phyloP scores from a whole-genome alignment of 2,888 invertebrate species.

The Tenthredo livida region DNA sequence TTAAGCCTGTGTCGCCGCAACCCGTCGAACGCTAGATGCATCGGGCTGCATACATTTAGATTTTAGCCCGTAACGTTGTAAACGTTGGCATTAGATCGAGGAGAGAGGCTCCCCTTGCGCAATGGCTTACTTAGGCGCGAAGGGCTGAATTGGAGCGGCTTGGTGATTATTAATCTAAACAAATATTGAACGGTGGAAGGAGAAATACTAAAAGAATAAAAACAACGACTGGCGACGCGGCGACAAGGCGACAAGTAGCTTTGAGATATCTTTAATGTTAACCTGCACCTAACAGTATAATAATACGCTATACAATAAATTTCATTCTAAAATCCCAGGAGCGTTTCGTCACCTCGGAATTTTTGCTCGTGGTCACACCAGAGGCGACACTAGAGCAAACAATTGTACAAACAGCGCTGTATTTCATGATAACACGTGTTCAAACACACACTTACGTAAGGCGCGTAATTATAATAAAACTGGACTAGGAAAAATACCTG shows the following conservation, averaged over 20 bases:
- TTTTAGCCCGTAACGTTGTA: constrained; percentile 1
- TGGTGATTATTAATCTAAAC: constrained; percentile 44
- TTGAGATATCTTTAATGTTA: constrained; percentile 49
- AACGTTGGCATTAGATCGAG: not conserved
- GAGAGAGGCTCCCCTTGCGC: not conserved
- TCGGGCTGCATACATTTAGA: not conserved
- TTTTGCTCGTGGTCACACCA: constrained; percentile 73
- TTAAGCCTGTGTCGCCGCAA: constrained; percentile 27
- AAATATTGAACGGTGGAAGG: constrained; percentile 20
- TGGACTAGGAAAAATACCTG: constrained; percentile 65
- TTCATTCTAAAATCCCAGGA: constrained; percentile 63
- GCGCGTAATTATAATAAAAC: constrained; percentile 75
- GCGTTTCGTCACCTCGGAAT: constrained; percentile 59
- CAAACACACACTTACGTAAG: constrained; percentile 77
- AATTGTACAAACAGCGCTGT: constrained; percentile 77
- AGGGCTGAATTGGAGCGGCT: constrained; percentile 44
- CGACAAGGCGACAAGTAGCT: constrained; percentile 40
- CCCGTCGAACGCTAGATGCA: constrained; percentile 20
- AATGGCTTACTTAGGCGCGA: not conserved
- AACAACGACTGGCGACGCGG: constrained; percentile 23
- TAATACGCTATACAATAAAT: constrained; percentile 55
- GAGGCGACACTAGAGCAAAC: constrained; percentile 72
- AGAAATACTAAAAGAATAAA: constrained; percentile 10
- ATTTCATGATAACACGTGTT: constrained; percentile 77
- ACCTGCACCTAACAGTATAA: constrained; percentile 32